Base-by-base conservation (phyloP, 2,888 invertebrate genomes). In the Stramonita haemastoma region DNA sequence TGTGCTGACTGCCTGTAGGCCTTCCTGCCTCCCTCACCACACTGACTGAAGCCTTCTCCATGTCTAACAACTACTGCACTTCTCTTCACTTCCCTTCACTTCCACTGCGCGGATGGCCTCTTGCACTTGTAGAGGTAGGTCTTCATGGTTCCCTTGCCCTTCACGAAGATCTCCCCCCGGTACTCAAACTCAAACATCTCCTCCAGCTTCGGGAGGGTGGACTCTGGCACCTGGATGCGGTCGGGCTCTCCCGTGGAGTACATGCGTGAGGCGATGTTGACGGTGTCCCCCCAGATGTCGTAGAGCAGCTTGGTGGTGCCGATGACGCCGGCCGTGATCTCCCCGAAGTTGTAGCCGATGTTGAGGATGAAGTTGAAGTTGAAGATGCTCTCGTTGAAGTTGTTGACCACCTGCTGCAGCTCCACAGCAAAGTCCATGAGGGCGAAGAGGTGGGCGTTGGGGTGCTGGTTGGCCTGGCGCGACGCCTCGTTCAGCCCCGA, bases 201-300 rank as follows among this genome's bases (percentile, higher is more conserved):
- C 70, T 97, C 97, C 66, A 99, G 96, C 29, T 97, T 97, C 0
- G 97, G 92, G 0, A 95, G 95, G 6, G 95, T 93, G 22, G 94
- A 93, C 89, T 96, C 95, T 8, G 96, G 95, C 66, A 96, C 96
- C 93, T 96, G 96, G 92, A 99, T 98, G 86, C 97, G 97, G 90
- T 98, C 98, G 8, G 97, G 97, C 19, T 99, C 97, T 0, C 99
- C 99, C 0, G 99, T 99, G 0, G 98, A 98, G 96, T 99, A 99
- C 99, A 99, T 99, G 89, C 99, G 97, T 15, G 98, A 98, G 0
- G 99, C 98, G 90, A 99, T 98, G 96, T 99, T 99, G 0, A 99
- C 99, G 0, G 99, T 98, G 96, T 99, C 99, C 0, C 99, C 99
- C 99, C 99, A 99, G 93, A 99, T 99, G 96, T 99, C 99, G 94